Percentiles rank a stretch among this genome's conserved stretches.
These are phyloP conservation scores for Chloroceryle amazona DNA, from an alignment of 2,797 vertebrate genomes.

Conservation along the genomic window DNA sequence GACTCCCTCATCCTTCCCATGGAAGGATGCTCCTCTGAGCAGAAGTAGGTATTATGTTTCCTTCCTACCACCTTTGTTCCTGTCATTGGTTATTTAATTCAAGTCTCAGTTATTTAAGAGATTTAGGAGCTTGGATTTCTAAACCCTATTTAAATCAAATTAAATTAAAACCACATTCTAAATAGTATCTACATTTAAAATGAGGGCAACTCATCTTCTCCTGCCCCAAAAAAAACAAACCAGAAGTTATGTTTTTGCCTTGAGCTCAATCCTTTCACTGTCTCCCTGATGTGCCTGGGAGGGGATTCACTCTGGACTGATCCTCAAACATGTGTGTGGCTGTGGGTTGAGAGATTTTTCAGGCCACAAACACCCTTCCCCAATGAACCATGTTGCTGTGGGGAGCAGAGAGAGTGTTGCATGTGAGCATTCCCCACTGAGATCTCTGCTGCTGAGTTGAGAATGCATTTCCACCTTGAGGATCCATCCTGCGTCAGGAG, in stretches of 20 bases:
- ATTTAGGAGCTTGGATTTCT: not conserved
- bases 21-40: not conserved
- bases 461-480: not conserved
- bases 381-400: not conserved
- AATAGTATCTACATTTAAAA: conserved; percentile 1
- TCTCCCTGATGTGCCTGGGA: not conserved
- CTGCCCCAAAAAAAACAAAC: not conserved
- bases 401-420: not conserved
- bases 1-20: not conserved
- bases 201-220: not conserved
- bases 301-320: not conserved
- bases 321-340: not conserved
- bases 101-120: not conserved
- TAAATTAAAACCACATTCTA: not conserved
- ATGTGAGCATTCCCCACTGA: not conserved
- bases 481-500: not conserved
- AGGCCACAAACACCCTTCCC: not conserved
- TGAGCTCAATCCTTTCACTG: not conserved
- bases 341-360: not conserved
- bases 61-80: not conserved
- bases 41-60: not conserved
- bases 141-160: conserved; percentile 6
- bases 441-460: not conserved
- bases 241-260: not conserved
- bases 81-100: not conserved